Base-by-base conservation (phyloP, 2,888 invertebrate species). In the Pterostichus madidus region DNA sequence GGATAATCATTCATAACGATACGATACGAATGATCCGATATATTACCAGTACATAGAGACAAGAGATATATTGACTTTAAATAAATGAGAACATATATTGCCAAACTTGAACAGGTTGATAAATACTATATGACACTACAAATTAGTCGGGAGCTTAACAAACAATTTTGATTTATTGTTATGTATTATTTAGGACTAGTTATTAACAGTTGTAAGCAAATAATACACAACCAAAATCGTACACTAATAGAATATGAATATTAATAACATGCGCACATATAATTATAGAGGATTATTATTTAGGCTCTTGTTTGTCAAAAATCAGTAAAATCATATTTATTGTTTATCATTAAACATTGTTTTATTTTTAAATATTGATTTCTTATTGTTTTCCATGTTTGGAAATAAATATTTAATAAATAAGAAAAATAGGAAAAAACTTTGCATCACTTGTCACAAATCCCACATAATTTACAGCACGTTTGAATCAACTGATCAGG, bases 41-140 rank as follows among this genome's bases (percentile, higher is more conserved):
- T 11, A 7, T 11, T 44, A 44, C n/a, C n/a, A n/a, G n/a, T n/a
- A n/a, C 44, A 4, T 44, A 44, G 7, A 44, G 44, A 44, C 44
- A 44, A 44, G 11, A 44, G 44, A 44, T 44, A 44, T 44, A 49
- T 49, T 49, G 49, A 49, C 49, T 49, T 49, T 13, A 49, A 49
- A 49, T 49, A 13, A 49, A 49, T 49, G 49, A 49, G 49, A 49
- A 49, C 49, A 49, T 49, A n/a, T 49, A 49, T 49, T n/a, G 13
- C 10, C 10, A n/a, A 49, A 49, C 49, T 49, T 49, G 49, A 49
- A 49, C 49, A n/a, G 49, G 13, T 13, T 49, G 49, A 49, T 49
- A 49, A 49, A 49, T 13, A 49, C 49, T n/a, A 49, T 5, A 49
- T 13, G 13, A 49, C 49, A 49, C 10, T n/a, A 49, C 49, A 10